A percentile compares a stretch with the other conserved stretches of the same genome.
phyloP scores from a whole-genome alignment of 1,140 invertebrate genomes.

The Leptopilina boulardi region DNA sequence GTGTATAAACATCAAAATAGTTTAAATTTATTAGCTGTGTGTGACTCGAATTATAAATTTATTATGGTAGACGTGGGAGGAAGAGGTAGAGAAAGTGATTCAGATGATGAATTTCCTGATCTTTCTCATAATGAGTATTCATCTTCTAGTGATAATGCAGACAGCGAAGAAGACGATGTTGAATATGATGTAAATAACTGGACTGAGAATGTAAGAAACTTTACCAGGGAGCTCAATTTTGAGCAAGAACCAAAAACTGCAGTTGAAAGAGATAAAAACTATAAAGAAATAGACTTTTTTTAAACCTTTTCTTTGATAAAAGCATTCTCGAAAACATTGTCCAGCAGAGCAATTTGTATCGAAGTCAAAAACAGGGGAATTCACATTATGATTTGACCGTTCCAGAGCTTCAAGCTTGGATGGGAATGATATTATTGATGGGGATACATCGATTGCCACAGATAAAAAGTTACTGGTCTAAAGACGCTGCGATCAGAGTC shows the following conservation, averaged over 20 bases:
- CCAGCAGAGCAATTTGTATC: background rate
- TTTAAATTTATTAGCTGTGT: too few relatives aligned
- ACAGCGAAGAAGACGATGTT: too few relatives aligned
- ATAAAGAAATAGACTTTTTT: background rate
- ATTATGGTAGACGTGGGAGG: too few relatives aligned
- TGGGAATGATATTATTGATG: slow-evolving; percentile 13
- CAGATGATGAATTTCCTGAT: too few relatives aligned
- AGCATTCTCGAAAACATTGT: background rate
- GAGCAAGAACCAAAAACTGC: background rate
- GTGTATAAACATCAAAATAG: too few relatives aligned
- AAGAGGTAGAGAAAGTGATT: too few relatives aligned
- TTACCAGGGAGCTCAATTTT: background rate
- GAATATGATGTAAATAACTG: too few relatives aligned
- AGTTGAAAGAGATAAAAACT: background rate
- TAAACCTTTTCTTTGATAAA: background rate
- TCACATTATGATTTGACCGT: background rate
- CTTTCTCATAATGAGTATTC: too few relatives aligned
- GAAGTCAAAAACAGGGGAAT: background rate
- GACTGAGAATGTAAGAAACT: too few relatives aligned
- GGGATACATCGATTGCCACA: slow-evolving; percentile 2
- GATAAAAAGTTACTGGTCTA: slow-evolving; percentile 7
- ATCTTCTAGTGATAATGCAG: too few relatives aligned
- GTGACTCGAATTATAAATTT: too few relatives aligned
- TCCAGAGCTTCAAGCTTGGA: background rate
- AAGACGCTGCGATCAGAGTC: slow-evolving; percentile 3